Percentiles rank a stretch among this genome's conserved stretches.
Evolutionary conservation across 1,140 invertebrate species (phyloP).

Genomic region (Phymastichus coffea): DNA sequence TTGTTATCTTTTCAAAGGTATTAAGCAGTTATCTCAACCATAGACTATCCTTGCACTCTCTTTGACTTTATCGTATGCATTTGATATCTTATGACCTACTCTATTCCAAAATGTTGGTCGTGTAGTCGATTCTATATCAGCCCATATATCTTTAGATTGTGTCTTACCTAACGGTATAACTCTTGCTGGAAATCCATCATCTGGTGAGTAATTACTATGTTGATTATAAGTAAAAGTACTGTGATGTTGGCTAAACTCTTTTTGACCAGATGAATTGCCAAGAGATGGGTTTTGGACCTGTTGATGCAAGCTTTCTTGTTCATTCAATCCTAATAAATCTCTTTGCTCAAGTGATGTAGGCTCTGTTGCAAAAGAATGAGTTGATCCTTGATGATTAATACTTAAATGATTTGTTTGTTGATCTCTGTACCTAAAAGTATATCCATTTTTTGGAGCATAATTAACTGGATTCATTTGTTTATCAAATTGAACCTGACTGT

Average conservation of each 20-base stretch:
- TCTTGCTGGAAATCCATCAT: constrained; percentile 26
- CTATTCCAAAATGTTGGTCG: constrained; percentile 59
- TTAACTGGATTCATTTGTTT: constrained; percentile 4
- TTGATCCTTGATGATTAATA: no score
- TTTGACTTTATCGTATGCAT: constrained; percentile 53
- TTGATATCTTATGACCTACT: constrained; percentile 55
- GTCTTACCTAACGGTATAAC: constrained; percentile 26
- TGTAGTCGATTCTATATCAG: constrained; percentile 33
- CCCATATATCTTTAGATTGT: constrained; percentile 3
- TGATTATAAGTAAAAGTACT: not conserved
- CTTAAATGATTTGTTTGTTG: no score
- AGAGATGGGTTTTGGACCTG: not conserved
- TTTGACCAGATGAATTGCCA: not conserved
- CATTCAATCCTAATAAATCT: no score
- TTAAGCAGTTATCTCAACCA: constrained; percentile 36
- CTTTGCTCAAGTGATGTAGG: no score
- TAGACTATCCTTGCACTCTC: constrained; percentile 58
- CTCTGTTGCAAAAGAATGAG: no score
- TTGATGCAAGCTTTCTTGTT: no score
- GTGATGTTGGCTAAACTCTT: constrained; percentile 13
- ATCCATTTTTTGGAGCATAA: no score
- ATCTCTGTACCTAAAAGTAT: no score
- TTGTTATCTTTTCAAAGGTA: constrained; percentile 30
- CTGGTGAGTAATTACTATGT: no score
- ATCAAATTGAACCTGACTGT: not conserved